These are phyloP conservation scores for Melangyna quadrimaculata DNA, from an alignment of 2,888 invertebrate genomes.

Conservation along the genomic window DNA sequence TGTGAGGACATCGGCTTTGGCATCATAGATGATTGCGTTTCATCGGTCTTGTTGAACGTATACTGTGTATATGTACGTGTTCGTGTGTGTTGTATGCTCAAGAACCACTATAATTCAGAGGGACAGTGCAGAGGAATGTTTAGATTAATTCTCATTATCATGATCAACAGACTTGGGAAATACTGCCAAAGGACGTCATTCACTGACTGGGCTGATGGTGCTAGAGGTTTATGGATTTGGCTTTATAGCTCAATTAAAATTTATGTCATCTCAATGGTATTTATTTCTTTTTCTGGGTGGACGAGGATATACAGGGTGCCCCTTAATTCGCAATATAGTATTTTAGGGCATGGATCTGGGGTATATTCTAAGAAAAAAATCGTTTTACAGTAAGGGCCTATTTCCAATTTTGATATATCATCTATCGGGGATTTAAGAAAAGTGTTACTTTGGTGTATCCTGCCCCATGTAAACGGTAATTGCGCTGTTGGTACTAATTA, in stretches of 20 bases:
- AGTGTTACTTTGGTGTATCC: no score
- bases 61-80: background rate
- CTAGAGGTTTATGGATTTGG: conserved; percentile 25
- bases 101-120: conserved; percentile 1
- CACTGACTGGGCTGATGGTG: background rate
- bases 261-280: conserved; percentile 42
- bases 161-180: conserved; percentile 41
- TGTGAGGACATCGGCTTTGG: conserved; percentile 39
- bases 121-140: conserved; percentile 26
- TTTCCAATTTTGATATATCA: no score
- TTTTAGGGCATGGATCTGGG: no score
- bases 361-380: no score
- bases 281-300: conserved; percentile 5
- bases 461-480: no score
- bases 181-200: background rate
- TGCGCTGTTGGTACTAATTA: no score
- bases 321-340: no score
- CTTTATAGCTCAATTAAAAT: conserved; percentile 56
- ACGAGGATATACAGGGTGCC: background rate
- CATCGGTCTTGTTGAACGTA: background rate
- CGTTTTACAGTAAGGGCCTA: no score
- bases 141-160: conserved; percentile 62
- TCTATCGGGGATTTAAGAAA: no score
- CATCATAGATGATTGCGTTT: conserved; percentile 36
- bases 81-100: background rate